Evolutionary conservation across 2,888 invertebrate genomes (phyloP), one percentile per base, ranked within the genome.

Genomic region (Sipha maydis): DNA sequence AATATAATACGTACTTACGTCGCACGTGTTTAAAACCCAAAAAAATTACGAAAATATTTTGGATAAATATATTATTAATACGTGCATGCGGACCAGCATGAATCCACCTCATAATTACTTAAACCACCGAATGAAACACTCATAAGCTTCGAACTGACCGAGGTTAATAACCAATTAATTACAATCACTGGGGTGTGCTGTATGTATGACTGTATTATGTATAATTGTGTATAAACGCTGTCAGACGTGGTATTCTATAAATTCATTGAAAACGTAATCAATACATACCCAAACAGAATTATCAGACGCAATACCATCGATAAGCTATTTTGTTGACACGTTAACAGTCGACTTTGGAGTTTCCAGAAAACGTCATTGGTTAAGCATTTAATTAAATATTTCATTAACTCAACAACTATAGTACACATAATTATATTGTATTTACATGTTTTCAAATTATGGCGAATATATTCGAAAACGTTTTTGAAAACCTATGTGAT

Each of bases 81-180:
- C 61, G 48, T 25, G 54, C 9, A 31, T 61, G 25, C 41, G 11
- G 21, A 54, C 83, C 56, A 73, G 83, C 71, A 34, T 9, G 34
- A 34, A 34, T 38, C 73, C 83, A 83, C 19, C 38, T 84, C 38
- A 76, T 84, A 76, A 84, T 76, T 41, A 56, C 75, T 61, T 38
- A 21, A 84, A 84, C 61, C 38, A 38, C 61, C 75, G 28, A 61
- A 84, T 41, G 84, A 76, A 38, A 76, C 56, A 61, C 75, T 61
- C 28, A 75, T 56, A 76, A 84, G 76, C 61, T 28, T 28, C 75
- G 56, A 76, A 19, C 28, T 56, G 56, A 75, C 38, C 84, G 75
- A 84, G 75, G 61, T 84, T 84, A 84, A 84, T 84, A 84, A 84
- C 41, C 75, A 83, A 83, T 83, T 84, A 84, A 84, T 84, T 76